Conservation (phyloP, 1,140 invertebrate species). For the Drosophila lowei region DNA sequence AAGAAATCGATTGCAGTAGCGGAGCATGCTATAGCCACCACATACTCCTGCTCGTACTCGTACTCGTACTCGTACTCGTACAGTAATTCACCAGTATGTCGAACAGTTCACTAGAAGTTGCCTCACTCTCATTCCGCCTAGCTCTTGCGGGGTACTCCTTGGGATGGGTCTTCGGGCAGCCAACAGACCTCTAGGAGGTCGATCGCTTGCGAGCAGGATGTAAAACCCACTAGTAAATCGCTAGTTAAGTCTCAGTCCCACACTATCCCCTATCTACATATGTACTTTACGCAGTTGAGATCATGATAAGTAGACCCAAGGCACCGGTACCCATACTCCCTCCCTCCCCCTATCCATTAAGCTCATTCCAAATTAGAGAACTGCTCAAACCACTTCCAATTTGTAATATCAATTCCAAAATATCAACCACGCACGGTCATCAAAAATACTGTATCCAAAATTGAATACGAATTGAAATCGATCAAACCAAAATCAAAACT, state of each 20-base stretch:
- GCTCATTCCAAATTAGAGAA: conserved; percentile 49
- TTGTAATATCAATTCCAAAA: conserved; percentile 65
- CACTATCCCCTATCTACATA: neutral
- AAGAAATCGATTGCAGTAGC: conserved; percentile 40
- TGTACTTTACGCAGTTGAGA: neutral
- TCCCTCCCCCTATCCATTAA: conserved; percentile 2
- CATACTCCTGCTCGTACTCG: conserved; percentile 15
- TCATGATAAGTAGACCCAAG: conserved; percentile 25
- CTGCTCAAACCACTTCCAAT: conserved; percentile 62
- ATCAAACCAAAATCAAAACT: conserved; percentile 31
- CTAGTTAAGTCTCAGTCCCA: conserved; percentile 2
- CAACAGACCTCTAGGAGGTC: neutral
- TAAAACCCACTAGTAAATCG: conserved; percentile 12
- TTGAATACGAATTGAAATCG: conserved; percentile 29
- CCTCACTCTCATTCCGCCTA: conserved; percentile 48
- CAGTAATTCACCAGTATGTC: conserved; percentile 6
- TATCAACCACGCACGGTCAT: conserved; percentile 69
- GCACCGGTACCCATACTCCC: conserved; percentile 1
- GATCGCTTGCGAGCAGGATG: neutral
- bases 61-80: conserved; percentile 4
- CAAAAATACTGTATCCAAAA: conserved; percentile 42
- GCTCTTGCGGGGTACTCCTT: conserved; percentile 27
- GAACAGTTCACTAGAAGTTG: conserved; percentile 44
- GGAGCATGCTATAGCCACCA: conserved; percentile 47
- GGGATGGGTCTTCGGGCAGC: neutral